Conservation (phyloP, 2,888 invertebrate genomes). For the Andrena trimmerana region DNA sequence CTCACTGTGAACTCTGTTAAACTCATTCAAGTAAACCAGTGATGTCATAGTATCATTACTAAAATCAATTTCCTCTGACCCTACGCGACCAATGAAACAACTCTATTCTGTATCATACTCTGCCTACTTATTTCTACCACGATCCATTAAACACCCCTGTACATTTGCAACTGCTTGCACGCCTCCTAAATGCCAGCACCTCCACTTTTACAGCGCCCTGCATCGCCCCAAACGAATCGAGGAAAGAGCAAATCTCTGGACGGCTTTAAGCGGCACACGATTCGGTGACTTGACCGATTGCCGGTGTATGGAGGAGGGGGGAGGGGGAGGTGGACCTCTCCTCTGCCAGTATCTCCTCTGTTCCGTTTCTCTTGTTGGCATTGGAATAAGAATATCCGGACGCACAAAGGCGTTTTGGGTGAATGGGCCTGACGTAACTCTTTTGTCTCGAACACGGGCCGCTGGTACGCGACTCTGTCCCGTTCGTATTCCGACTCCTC, state of each 20-base stretch:
- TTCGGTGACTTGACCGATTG: conserved; percentile 67
- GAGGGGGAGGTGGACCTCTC: conserved; percentile 2
- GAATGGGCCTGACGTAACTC: conserved; percentile 76
- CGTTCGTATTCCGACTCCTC: conserved; percentile 48
- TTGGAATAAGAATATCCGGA: conserved; percentile 70
- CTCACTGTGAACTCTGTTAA: too few relatives aligned
- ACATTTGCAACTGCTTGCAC: too few relatives aligned
- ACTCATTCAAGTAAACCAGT: too few relatives aligned
- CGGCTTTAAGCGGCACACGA: conserved; percentile 62
- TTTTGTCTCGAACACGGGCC: conserved; percentile 72
- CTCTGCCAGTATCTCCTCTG: conserved; percentile 21
- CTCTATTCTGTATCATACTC: too few relatives aligned
- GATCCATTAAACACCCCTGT: too few relatives aligned
- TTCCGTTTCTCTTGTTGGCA: conserved; percentile 51
- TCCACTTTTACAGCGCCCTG: background rate
- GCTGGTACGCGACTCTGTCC: conserved; percentile 57
- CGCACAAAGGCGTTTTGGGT: conserved; percentile 70
- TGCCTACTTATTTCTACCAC: too few relatives aligned
- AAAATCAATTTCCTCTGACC: too few relatives aligned
- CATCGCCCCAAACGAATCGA: background rate
- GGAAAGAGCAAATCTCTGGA: conserved; percentile 45
- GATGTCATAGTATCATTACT: too few relatives aligned
- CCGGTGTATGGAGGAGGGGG: conserved; percentile 27
- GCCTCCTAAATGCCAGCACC: background rate
- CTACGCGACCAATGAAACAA: too few relatives aligned